Base-by-base conservation (phyloP, 1,140 invertebrate genomes). In the Campoletis sonorensis region DNA sequence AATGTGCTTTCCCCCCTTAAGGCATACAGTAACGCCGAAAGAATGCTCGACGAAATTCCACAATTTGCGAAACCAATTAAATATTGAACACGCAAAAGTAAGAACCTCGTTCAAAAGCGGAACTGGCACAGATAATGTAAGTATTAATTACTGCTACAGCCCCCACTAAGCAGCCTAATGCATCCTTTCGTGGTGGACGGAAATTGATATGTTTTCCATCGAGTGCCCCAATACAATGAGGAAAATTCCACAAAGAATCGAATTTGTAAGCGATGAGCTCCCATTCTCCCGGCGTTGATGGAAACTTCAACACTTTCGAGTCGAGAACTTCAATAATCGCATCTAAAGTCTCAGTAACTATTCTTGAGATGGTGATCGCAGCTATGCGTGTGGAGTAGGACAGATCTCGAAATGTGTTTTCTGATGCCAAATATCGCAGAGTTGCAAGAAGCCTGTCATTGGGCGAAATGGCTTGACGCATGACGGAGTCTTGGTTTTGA, bases 401-500 rank as follows among this genome's bases (percentile, higher is more conserved):
- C 27, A 91, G 80, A 85, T 92, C 87, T 85, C 89, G 86, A 78
- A 85, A 88, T 70, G 76, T 85, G 73, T 84, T 85, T 61, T 89
- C 89, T 13, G 88, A 89, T 40, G 86, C 89, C 33, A 90, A 82
- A 84, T 86, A 91, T 79, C 89, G 84, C 23, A 21, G 16, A 37
- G 90, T 91, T 40, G 86, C 86, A 30, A 84, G 83, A 26, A 91
- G 84, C 76, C 89, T 82, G 82, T 90, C 88, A 70, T 89, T 82
- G 67, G 87, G 83, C 75, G 86, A 85, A 72, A 92, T 89, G 27
- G 64, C 64, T 68, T 68, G 64, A 68, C 64, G 64, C 64, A 64
- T 64, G 1, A 64, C 58, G 1, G 21, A 21, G 23, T 64, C 58
- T 23, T 64, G 16, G 1, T 23, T 64, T 64, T 64, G 1, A 21